Conservation (phyloP, 2,888 invertebrate species). For the Lamellibrachia satsuma region DNA sequence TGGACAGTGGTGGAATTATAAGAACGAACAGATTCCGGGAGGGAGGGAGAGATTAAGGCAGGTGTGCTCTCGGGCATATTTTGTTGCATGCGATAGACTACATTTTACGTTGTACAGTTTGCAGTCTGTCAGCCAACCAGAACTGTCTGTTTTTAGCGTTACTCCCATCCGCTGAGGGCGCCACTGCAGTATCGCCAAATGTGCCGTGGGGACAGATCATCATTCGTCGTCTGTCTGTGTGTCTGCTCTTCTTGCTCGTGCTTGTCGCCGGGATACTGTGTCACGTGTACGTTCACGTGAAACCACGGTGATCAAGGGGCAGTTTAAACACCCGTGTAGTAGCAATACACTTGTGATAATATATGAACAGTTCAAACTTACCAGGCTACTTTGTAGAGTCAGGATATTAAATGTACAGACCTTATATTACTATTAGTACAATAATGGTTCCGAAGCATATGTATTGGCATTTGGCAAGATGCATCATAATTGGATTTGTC, state of each 20-base stretch:
- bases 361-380: too few species aligned
- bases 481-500: too few species aligned
- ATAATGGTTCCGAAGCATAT: too few species aligned
- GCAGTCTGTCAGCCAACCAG: background rate
- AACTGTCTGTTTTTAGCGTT: background rate
- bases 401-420: too few species aligned
- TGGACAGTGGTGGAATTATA: background rate
- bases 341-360: background rate
- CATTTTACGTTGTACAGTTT: background rate
- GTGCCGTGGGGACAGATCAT: background rate
- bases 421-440: too few species aligned
- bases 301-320: background rate
- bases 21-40: background rate
- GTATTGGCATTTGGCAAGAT: too few species aligned
- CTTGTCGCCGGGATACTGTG: background rate
- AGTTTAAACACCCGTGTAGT: background rate
- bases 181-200: background rate
- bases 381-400: too few species aligned
- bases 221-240: background rate
- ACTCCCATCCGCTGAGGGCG: background rate
- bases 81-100: background rate
- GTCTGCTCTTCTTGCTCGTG: constrained; percentile 1
- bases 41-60: background rate
- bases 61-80: background rate
- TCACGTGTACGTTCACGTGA: background rate